Evolutionary conservation across 2,888 invertebrate species (phyloP), one percentile per base, ranked within the genome.

Genomic region (Priocnemis perturbator): DNA sequence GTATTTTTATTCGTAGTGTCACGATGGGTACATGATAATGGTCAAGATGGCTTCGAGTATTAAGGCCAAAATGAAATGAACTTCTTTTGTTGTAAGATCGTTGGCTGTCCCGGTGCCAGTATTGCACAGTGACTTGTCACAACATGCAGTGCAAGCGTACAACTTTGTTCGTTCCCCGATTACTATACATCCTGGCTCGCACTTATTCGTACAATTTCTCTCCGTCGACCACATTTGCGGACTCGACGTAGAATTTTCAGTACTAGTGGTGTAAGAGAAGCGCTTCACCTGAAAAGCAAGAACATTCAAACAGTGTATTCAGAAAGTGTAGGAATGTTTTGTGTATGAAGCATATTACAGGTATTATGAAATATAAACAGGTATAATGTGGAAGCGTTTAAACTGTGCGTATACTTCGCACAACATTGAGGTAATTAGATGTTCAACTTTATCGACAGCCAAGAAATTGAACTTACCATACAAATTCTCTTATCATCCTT

Each of bases 131-230:
- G 94, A 93, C 11, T 92, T 92, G 76, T 93, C 93, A 88, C 97
- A 97, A 85, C 97, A 97, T 0, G 95, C 94, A 0, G 96, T 96
- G 88, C 97, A 97, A 15, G 96, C 95, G 89, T 95, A 95, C 0
- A 97, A 90, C 86, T 97, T 97, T 4, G 96, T 96, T 59, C 97
- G 90, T 87, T 97, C 97, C 0, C 97, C 97, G 76, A 97, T 96
- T 60, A 96, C 93, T 83, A 97, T 96, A 89, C 96, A 97, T 14
- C 96, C 96, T 0, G 96, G 93, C 80, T 96, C 96, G 89, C 97
- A 97, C 83, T 93, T 94, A 81, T 93, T 93, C 0, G 95, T 93
- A 86, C 97, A 97, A 86, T 95, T 95, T 14, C 97, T 91, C 87
- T 96, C 95, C 67, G 96, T 86, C 0, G 95, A 93, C 96, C 96